A percentile compares a stretch with the other conserved stretches of the same genome.
phyloP scores from a whole-genome alignment of 2,797 vertebrate genomes.

The Pangasius macronema region DNA sequence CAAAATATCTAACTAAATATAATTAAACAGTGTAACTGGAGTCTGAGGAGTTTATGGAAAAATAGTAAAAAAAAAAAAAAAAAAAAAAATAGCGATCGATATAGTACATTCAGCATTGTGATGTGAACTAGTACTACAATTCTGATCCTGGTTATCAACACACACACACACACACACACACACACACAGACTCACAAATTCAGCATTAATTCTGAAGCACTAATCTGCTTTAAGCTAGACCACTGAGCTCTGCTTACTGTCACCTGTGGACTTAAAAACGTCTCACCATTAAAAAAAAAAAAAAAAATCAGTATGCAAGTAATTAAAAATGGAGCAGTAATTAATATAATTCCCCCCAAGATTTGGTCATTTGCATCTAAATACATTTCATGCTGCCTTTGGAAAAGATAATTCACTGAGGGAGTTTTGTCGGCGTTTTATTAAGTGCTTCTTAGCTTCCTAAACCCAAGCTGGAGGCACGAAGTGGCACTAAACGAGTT shows the following conservation, averaged over 20 bases:
- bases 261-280: slow-evolving; percentile 8
- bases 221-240: slow-evolving; percentile 6
- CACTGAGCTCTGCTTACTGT: not conserved
- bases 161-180: too few species aligned
- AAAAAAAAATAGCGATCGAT: too few species aligned
- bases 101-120: too few species aligned
- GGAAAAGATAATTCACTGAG: not conserved
- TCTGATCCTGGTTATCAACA: too few species aligned
- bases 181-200: not conserved
- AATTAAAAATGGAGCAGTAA: not conserved
- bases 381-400: not conserved
- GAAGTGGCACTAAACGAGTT: not conserved
- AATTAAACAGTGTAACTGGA: too few species aligned
- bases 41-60: too few species aligned
- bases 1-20: too few species aligned
- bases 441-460: not conserved
- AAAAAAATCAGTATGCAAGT: not conserved
- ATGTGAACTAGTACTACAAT: too few species aligned
- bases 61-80: too few species aligned
- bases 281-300: not conserved
- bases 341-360: not conserved
- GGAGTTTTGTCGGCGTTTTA: not conserved
- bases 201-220: not conserved
- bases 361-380: not conserved
- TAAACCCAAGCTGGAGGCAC: not conserved